Base-by-base conservation (phyloP, 2,113 vertebrate species). In the Albula glossodonta region DNA sequence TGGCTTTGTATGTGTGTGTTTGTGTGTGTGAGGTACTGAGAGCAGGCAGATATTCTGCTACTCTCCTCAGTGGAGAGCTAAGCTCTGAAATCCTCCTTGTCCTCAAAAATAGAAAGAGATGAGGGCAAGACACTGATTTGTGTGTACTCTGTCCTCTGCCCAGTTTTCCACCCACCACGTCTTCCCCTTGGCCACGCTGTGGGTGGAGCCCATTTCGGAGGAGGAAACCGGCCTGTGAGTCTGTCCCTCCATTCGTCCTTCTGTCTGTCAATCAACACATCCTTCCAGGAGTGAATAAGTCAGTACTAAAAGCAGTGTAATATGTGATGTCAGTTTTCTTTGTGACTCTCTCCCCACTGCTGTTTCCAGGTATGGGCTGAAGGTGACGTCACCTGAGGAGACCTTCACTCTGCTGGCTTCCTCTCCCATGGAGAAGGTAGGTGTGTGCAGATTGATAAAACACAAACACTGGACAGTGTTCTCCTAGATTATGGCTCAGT, bases 111-210 rank as follows among this genome's bases (percentile, higher is more conserved):
- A 12, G 53, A 7, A 12, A 56, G 53, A 52, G 80, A 81, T 19
- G 19, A 50, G 79, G 22, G 51, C 15, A 60, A 52, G 31, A 15
- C 53, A 6, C 78, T 70, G 88, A 60, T 83, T 52, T n/a, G 22
- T 80, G 0, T 85, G 25, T 17, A 66, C 22, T 91, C 8, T 90
- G 2, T 88, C 31, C 86, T 66, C 81, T 80, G 49, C 87, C n/a
- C 93, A 99, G 98, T 99, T 99, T 89, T 99, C 98, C 90, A 99
- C 97, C 0, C 98, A 99, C 88, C 98, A 99, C 79, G 96, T 99
- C 87, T 99, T 99, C 89, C 96, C 97, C 6, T 90, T 99, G 91
- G 94, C 96, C 83, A 99, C 98, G 0, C 92, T 99, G n/a, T 99
- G 98, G 98, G 97, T 96, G 87, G 98, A 99, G 91, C 96, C 97